phyloP scores from a whole-genome alignment of 2,888 invertebrate species.

The Folsomia candida region DNA sequence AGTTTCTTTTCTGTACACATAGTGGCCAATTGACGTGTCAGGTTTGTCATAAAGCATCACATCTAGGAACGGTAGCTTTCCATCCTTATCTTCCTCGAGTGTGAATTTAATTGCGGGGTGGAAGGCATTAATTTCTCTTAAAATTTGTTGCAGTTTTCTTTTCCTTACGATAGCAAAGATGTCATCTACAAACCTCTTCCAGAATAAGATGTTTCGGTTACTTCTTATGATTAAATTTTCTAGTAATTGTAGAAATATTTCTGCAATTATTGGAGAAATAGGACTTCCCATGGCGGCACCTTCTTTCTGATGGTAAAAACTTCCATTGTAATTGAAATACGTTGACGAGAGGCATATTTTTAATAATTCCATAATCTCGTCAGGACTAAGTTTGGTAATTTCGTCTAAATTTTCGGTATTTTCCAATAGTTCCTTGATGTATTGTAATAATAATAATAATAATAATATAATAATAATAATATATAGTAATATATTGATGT shows the following conservation, averaged over 20 bases:
- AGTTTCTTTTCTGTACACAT: background rate
- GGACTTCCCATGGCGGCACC: constrained; percentile 7
- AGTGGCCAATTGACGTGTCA: background rate
- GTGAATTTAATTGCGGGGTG: constrained; percentile 4
- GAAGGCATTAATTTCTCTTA: constrained; percentile 2
- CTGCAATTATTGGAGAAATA: constrained; percentile 5
- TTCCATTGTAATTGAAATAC: background rate
- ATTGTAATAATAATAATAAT: too few species aligned
- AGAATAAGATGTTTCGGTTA: background rate
- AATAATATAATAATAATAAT: too few species aligned
- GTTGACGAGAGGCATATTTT: constrained; percentile 3
- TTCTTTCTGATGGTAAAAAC: background rate
- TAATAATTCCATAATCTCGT: too few species aligned
- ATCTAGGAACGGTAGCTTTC: constrained; percentile 5
- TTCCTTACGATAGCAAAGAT: background rate
- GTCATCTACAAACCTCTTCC: constrained; percentile 15
- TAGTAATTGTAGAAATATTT: background rate
- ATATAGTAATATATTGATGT: too few species aligned
- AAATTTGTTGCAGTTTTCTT: constrained; percentile 1
- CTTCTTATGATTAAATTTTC: background rate
- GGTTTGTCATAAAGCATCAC: background rate
- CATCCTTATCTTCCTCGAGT: background rate
- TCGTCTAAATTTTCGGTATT: too few species aligned
- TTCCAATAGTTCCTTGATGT: too few species aligned
- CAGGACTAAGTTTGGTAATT: too few species aligned